Base-by-base conservation (phyloP, 2,113 vertebrate genomes). In the Myanophis thanlyinensis region DNA sequence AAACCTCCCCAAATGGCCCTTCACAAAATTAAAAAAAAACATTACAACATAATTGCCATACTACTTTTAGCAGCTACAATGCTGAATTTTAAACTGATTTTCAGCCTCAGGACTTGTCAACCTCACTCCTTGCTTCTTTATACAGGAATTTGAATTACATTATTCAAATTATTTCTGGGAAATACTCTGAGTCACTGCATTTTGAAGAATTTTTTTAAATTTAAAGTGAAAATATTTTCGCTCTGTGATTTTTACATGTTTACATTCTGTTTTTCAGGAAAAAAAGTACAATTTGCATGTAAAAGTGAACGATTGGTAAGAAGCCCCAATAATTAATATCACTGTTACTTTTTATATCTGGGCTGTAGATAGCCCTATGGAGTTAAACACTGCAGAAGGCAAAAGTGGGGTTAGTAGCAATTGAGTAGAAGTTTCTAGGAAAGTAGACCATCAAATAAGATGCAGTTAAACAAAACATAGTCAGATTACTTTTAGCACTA, bases 261-360 rank as follows among this genome's bases (percentile, higher is more conserved):
- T 13, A 3, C 0, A 73, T 94, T 59, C 95, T 93, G 1, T 87
- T 96, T 96, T 96, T 51, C 93, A 98, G 98, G 95, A 93, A 18
- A 96, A 97, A 94, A 97, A 96, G 56, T 98, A 97, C 95, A 97
- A 98, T 84, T 94, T 98, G 93, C 97, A 97, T 53, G 94, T 98
- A 95, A 98, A 94, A 94, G 94, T 98, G 84, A 94, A 95, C 85
- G 30, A 94, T 54, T 98, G 98, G 98, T 98, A 98, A 97, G 95
- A 93, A 0, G 27, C 23, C 22, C 90, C 15, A 88, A 92, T 52
- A 73, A 53, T 11, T 62, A 80, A 80, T 8, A 40, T 22, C 3
- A 1, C 7, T 80, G 2, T 80, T 80, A 80, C 67, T 80, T 80
- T 35, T 40, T 35, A 80, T 44, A 80, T 40, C 35, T 80, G 18